phyloP scores from a whole-genome alignment of 2,113 vertebrate species.

The Muscicapa adusta region DNA sequence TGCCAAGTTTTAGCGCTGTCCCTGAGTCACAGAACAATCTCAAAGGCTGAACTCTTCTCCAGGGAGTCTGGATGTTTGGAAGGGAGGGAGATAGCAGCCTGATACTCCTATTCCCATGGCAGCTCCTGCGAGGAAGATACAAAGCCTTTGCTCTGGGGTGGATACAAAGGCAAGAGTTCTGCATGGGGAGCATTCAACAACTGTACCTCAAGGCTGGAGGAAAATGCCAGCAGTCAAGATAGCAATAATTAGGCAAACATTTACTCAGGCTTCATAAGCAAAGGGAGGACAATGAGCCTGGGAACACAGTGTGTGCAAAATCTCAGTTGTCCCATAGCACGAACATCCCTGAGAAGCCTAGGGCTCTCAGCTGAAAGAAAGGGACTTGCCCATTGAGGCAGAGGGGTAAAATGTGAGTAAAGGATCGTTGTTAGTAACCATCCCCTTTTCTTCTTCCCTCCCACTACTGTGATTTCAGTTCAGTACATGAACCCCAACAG shows the following conservation, averaged over 20 bases:
- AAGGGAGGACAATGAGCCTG: background rate
- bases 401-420: background rate
- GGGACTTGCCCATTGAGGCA: background rate
- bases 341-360: background rate
- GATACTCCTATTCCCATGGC: background rate
- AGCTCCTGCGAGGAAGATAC: background rate
- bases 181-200: background rate
- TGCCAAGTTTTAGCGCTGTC: background rate
- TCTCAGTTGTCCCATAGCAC: background rate
- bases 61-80: background rate
- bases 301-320: background rate
- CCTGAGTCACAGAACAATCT: background rate
- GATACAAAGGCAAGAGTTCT: background rate
- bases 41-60: background rate
- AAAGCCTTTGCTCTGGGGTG: background rate
- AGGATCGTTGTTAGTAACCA: background rate
- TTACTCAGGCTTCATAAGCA: conserved; percentile 14
- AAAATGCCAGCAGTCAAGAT: background rate
- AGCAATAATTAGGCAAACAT: conserved; percentile 6
- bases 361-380: background rate
- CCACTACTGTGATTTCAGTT: background rate
- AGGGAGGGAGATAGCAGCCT: background rate
- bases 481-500: background rate
- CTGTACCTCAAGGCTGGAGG: background rate
- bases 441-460: background rate